Evolutionary conservation across 2,888 invertebrate genomes (phyloP).

Genomic region (Hirtodrosophila duncani): DNA sequence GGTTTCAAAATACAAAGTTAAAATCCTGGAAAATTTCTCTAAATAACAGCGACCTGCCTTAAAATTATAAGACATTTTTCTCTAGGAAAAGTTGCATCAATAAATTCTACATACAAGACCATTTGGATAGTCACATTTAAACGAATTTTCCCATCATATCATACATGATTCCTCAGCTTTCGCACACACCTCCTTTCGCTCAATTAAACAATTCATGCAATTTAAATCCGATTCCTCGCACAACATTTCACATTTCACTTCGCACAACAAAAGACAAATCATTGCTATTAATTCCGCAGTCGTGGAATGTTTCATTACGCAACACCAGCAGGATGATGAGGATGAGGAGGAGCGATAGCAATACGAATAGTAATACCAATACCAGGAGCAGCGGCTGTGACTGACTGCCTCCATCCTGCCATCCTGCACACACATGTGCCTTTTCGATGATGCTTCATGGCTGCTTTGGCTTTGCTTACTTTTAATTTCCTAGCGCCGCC

Average conservation of each 20-base stretch:
- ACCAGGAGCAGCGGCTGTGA: no score
- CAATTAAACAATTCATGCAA: constrained; percentile 69
- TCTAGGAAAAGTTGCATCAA: no score
- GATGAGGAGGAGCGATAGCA: no score
- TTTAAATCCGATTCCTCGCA: constrained; percentile 36
- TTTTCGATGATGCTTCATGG: constrained; percentile 17
- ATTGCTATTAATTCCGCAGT: constrained; percentile 72
- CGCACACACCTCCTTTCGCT: constrained; percentile 45
- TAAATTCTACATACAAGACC: no score
- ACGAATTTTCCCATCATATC: constrained; percentile 6
- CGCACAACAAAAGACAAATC: constrained; percentile 63
- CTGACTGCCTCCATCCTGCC: no score
- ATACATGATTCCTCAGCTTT: constrained; percentile 4
- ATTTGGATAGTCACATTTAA: no score
- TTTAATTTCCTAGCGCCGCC: constrained; percentile 62
- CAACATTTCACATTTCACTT: constrained; percentile 3
- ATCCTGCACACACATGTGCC: constrained; percentile 14
- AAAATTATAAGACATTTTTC: no score
- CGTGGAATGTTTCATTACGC: constrained; percentile 74
- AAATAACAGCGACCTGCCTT: no score
- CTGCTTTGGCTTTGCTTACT: constrained; percentile 41
- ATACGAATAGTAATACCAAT: no score
- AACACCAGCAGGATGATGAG: constrained; percentile 9
- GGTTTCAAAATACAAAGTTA: no score
- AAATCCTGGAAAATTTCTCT: no score